A percentile compares a stretch with the other conserved stretches of the same genome.
These are phyloP conservation scores for Dolichopus griseipennis DNA, from an alignment of 2,888 invertebrate species.

Conservation along the genomic window DNA sequence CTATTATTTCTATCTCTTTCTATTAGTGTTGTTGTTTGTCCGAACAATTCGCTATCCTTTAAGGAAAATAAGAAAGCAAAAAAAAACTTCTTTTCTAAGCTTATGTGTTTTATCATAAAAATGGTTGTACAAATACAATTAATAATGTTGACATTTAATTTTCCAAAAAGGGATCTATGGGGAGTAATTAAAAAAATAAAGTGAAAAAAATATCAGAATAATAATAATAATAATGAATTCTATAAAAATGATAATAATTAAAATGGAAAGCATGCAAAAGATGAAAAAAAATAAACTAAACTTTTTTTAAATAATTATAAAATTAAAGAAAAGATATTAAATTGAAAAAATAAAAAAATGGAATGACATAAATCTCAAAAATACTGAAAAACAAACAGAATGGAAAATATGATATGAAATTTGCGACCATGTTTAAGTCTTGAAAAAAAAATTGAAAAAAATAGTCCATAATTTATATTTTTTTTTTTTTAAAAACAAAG, in stretches of 20 bases:
- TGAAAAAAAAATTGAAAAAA: too few relatives aligned
- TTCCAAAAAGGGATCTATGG: constrained; percentile 5
- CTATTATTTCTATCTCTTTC: not conserved
- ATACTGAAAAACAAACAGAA: too few relatives aligned
- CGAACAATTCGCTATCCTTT: not conserved
- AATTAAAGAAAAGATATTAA: not conserved
- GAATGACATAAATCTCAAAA: too few relatives aligned
- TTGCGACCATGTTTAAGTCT: too few relatives aligned
- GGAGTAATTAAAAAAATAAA: constrained; percentile 6
- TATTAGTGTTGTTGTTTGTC: not conserved
- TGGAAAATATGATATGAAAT: too few relatives aligned
- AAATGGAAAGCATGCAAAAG: too few relatives aligned
- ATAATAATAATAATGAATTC: not conserved
- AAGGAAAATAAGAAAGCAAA: not conserved
- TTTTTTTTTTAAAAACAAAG: too few relatives aligned
- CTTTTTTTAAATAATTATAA: not conserved
- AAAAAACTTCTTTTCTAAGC: not conserved
- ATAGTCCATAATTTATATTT: too few relatives aligned
- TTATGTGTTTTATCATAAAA: constrained; percentile 3
- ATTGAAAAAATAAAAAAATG: too few relatives aligned
- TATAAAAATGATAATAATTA: not conserved
- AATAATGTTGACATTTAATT: constrained; percentile 10
- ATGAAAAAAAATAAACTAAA: too few relatives aligned
- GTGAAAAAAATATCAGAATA: not conserved
- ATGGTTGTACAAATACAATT: constrained; percentile 4